Base-by-base conservation (phyloP, 2,888 invertebrate species). In the Rhingia rostrata region DNA sequence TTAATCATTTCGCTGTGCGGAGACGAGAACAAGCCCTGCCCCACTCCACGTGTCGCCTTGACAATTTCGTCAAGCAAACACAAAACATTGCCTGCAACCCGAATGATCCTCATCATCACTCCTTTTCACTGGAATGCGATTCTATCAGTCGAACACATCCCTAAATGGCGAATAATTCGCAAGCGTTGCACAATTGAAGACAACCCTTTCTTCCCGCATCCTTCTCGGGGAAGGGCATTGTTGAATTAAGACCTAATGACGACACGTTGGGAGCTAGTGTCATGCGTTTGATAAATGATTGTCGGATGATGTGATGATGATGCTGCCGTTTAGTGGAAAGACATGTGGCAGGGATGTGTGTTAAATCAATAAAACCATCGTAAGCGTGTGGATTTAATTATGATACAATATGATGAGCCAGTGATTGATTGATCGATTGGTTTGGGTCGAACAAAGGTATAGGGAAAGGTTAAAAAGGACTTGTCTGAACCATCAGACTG, bases 21-120 rank as follows among this genome's bases (percentile, higher is more conserved):
- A 43, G 43, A 63, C 32, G 56, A 64, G 51, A 53, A 64, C 73
- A 54, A 37, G 56, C 72, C 47, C 63, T 70, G 63, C 54, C 79
- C 79, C 79, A 74, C 49, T 54, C 54, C 33, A 61, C 66, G 66
- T 66, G 80, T 84, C 84, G 66, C 84, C 84, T 84, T 84, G 84
- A 49, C 47, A 66, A 84, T 69, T 69, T 60, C 74, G 64, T 80
- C 64, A 70, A 84, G 75, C 70, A 80, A 84, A 84, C 84, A 84
- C 43, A 37, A 67, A 45, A 49, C 54, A 30, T 54, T 77, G 32
- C 32, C 51, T 47, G 51, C 22, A 49, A 10, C 35, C 45, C 45
- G 51, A 49, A 54, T 22, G 54, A 33, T 60, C 61, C 69, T 83
- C 83, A 69, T 63, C 61, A 74, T 83, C 83, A 69, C 67, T 79